Evolutionary conservation across 1,140 invertebrate species (phyloP).

Genomic region (Mercenaria mercenaria): DNA sequence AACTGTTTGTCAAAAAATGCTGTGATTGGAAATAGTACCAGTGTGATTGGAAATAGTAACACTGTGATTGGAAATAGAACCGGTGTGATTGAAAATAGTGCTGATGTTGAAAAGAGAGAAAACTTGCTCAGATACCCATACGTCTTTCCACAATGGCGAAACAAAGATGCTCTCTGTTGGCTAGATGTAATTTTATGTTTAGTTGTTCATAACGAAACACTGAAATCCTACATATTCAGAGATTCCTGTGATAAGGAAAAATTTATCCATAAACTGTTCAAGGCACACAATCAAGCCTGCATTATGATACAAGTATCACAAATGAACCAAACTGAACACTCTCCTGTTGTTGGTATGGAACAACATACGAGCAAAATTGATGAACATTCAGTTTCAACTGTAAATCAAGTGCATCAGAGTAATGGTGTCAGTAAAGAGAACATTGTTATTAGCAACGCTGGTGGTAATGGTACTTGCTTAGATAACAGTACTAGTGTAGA

Average conservation of each 20-base stretch:
- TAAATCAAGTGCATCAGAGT: slow-evolving; percentile 24
- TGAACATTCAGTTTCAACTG: background rate
- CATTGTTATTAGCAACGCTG: background rate
- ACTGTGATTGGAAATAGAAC: background rate
- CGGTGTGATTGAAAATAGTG: no score
- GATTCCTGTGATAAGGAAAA: slow-evolving; percentile 62
- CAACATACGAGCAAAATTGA: background rate
- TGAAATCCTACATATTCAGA: slow-evolving; percentile 64
- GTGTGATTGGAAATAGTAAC: background rate
- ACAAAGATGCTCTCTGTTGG: slow-evolving; percentile 84
- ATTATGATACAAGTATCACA: slow-evolving; percentile 62
- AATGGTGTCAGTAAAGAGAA: background rate
- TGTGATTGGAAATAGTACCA: background rate
- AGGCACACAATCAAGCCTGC: slow-evolving; percentile 79
- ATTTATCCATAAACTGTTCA: slow-evolving; percentile 76
- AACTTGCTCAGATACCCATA: slow-evolving; percentile 11
- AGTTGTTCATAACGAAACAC: slow-evolving; percentile 77
- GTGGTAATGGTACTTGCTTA: background rate
- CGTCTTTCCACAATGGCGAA: slow-evolving; percentile 81
- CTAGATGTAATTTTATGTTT: slow-evolving; percentile 83
- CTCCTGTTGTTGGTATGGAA: background rate
- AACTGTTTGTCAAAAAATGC: background rate
- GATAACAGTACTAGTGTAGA: background rate
- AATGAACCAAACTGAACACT: slow-evolving; percentile 6
- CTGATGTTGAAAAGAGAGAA: background rate